These are phyloP conservation scores for Cephus pulcher DNA, from an alignment of 2,888 invertebrate genomes.

Conservation along the genomic window DNA sequence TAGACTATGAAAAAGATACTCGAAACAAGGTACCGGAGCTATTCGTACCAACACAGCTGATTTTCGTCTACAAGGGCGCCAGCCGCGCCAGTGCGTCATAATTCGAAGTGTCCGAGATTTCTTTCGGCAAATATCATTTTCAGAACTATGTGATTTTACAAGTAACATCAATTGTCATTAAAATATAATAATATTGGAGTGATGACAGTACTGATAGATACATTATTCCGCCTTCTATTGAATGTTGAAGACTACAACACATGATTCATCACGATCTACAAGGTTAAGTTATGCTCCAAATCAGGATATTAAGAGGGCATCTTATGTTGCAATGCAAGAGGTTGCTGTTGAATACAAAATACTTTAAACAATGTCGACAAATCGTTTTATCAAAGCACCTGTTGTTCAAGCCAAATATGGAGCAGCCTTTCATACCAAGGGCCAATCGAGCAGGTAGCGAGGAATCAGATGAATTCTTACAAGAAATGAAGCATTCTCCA, in stretches of 20 bases:
- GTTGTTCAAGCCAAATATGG: not conserved
- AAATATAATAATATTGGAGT: not conserved
- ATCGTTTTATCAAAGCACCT: not conserved
- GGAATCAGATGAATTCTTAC: not conserved
- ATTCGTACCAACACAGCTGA: too few species aligned
- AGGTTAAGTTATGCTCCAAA: not conserved
- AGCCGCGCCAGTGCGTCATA: too few species aligned
- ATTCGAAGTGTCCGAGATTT: too few species aligned
- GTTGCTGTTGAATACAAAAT: not conserved
- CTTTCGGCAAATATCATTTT: not conserved
- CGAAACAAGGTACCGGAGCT: too few species aligned
- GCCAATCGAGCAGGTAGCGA: not conserved
- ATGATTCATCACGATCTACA: not conserved
- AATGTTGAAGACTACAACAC: not conserved
- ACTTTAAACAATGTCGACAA: not conserved
- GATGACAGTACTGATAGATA: not conserved
- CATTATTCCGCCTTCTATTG: not conserved
- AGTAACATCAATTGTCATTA: not conserved
- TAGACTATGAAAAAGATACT: too few species aligned
- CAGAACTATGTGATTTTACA: not conserved
- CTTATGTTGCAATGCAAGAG: not conserved
- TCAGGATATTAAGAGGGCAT: not conserved
- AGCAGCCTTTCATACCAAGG: not conserved
- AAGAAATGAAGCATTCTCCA: not conserved
- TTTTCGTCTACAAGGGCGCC: too few species aligned